Conservation (phyloP, 2,888 invertebrate species). For the Meta bourneti region DNA sequence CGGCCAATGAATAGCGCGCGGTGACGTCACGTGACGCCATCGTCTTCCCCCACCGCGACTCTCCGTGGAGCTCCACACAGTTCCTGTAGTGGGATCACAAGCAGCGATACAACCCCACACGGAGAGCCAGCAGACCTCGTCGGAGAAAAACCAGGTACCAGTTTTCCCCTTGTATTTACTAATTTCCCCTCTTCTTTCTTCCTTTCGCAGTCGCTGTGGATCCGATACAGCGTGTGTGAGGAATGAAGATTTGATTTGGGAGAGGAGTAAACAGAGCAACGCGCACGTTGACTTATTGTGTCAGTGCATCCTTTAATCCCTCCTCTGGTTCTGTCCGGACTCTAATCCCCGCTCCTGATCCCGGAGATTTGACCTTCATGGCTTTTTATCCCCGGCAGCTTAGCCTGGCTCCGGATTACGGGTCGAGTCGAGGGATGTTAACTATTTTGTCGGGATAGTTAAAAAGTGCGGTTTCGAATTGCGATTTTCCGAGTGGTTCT, state of each 20-base stretch:
- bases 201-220: neutral
- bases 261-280: neutral
- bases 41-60: constrained; percentile 50
- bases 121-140: constrained; percentile 20
- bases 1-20: constrained; percentile 53
- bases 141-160: constrained; percentile 12
- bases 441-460: too few relatives aligned
- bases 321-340: neutral
- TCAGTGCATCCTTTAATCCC: neutral
- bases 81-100: constrained; percentile 58
- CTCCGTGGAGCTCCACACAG: constrained; percentile 37
- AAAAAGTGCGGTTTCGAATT: too few relatives aligned
- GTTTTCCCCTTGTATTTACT: neutral
- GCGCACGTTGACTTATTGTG: neutral
- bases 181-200: neutral
- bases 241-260: neutral
- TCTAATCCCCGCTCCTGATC: neutral
- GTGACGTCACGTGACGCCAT: constrained; percentile 61
- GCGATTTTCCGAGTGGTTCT: neutral
- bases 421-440: too few relatives aligned
- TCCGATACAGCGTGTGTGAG: neutral
- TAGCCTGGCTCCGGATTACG: too few relatives aligned
- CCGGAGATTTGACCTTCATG: constrained; percentile 1
- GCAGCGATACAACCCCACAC: constrained; percentile 22
- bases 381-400: neutral